Evolutionary conservation across 2,113 vertebrate genomes (phyloP).

Genomic region (Ptyas mucosa): DNA sequence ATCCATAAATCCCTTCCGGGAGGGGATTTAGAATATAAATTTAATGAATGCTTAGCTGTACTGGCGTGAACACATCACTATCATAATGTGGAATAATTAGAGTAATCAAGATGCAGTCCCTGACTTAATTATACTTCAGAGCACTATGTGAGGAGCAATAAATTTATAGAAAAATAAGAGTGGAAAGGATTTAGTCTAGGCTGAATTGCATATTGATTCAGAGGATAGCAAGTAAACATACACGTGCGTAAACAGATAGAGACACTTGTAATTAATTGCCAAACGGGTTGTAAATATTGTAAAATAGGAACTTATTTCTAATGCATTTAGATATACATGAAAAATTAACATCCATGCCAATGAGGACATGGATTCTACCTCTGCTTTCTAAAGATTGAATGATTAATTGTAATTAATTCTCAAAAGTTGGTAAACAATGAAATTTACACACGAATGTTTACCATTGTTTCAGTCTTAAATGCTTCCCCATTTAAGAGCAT

Average conservation of each 20-base stretch:
- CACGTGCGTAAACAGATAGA: conserved; percentile 15
- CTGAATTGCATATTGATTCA: conserved; percentile 50
- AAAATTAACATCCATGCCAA: background rate
- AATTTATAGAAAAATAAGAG: conserved; percentile 56
- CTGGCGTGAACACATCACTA: background rate
- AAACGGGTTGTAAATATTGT: conserved; percentile 42
- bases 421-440: background rate
- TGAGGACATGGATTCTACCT: background rate
- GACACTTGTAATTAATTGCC: conserved; percentile 36
- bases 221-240: conserved; percentile 44
- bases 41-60: background rate
- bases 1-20: background rate
- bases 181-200: conserved; percentile 42
- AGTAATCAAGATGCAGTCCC: conserved; percentile 56
- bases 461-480: background rate
- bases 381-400: background rate
- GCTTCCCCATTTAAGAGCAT: background rate
- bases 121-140: conserved; percentile 62
- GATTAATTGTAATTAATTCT: background rate
- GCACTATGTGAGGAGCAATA: conserved; percentile 36
- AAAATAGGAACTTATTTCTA: background rate
- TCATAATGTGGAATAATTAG: conserved; percentile 46
- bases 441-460: background rate
- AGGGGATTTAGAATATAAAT: background rate
- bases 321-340: background rate